phyloP scores from a whole-genome alignment of 2,113 vertebrate genomes.

The Australoheros scitulus region DNA sequence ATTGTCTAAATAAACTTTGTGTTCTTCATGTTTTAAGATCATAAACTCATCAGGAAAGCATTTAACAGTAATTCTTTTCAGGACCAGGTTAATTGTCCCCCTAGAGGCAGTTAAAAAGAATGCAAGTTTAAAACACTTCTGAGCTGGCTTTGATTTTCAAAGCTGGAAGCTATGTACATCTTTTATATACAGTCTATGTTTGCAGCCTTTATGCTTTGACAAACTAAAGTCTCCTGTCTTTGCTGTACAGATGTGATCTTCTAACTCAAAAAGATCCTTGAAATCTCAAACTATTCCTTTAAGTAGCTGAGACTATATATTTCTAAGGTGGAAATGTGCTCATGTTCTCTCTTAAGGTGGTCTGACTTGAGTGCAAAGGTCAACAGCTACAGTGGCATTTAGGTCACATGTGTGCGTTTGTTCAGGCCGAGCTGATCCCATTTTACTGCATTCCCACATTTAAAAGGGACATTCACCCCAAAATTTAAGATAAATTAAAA shows the following conservation, averaged over 20 bases:
- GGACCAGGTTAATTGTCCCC: neutral
- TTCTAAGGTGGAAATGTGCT: neutral
- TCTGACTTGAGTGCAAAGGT: slow-evolving; percentile 39
- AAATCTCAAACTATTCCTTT: neutral
- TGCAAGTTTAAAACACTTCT: neutral
- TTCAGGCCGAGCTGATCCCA: neutral
- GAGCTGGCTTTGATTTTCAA: neutral
- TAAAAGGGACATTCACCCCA: neutral
- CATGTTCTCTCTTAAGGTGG: slow-evolving; percentile 16
- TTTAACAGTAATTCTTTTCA: neutral
- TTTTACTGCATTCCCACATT: slow-evolving; percentile 17
- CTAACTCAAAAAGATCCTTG: neutral
- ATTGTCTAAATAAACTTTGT: neutral
- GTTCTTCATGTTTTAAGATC: neutral
- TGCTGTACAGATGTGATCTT: neutral
- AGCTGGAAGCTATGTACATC: neutral
- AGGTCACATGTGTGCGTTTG: slow-evolving; percentile 10
- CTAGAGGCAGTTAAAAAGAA: neutral
- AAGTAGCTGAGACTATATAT: neutral
- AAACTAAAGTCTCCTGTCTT: neutral
- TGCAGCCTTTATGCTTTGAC: no score
- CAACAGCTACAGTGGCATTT: neutral
- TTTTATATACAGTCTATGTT: neutral
- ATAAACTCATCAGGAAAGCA: neutral
- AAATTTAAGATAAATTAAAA: neutral